phyloP scores from a whole-genome alignment of 2,113 vertebrate species.

The Stigmatopora nigra region DNA sequence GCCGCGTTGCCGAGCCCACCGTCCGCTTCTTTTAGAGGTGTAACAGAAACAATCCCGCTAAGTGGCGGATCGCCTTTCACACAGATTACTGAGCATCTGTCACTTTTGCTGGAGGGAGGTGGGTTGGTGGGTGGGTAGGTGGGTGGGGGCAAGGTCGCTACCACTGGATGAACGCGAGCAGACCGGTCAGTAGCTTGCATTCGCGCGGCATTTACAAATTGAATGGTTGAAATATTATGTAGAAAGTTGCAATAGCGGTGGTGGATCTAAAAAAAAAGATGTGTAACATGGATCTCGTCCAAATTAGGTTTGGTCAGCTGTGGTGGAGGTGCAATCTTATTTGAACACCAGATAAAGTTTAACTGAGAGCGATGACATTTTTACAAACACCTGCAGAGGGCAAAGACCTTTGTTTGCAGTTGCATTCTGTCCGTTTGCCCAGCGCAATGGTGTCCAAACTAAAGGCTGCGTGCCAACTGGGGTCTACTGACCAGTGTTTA shows the following conservation, averaged over 20 bases:
- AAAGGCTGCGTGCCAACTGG: too few species aligned
- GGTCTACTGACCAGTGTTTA: too few species aligned
- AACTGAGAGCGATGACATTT: neutral
- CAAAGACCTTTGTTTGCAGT: neutral
- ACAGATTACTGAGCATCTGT: conserved; percentile 72
- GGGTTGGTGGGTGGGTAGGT: conserved; percentile 50
- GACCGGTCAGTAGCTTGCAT: conserved; percentile 1
- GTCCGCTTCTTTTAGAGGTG: conserved; percentile 64
- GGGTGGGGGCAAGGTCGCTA: conserved; percentile 51
- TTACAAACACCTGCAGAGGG: neutral
- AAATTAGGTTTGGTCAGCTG: neutral
- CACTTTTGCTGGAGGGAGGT: conserved; percentile 54
- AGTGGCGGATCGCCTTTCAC: conserved; percentile 70
- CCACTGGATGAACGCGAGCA: conserved; percentile 17
- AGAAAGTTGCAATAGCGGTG: conserved; percentile 3
- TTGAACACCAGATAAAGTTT: neutral
- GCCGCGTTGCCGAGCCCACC: conserved; percentile 55
- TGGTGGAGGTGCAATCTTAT: neutral
- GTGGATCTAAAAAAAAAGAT: neutral
- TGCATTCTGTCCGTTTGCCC: neutral
- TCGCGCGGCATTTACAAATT: conserved; percentile 3
- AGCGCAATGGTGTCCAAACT: too few species aligned
- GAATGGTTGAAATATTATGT: neutral
- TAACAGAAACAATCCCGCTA: conserved; percentile 72
- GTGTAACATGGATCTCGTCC: neutral